Percentiles rank a stretch among this genome's conserved stretches.
phyloP scores from a whole-genome alignment of 2,888 invertebrate genomes.

The Nudaria mundana region DNA sequence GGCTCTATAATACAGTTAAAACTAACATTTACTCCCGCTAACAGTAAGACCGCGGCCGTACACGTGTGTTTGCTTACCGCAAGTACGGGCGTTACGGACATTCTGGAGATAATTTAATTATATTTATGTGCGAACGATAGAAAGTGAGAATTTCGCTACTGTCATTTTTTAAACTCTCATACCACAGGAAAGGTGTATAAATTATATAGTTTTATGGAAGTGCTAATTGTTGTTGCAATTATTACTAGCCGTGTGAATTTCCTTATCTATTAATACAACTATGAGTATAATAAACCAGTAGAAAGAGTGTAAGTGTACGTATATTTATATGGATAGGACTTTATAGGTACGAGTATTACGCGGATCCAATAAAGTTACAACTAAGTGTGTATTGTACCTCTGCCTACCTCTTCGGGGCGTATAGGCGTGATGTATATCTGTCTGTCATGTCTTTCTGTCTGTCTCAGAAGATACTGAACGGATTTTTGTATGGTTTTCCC shows the following conservation, averaged over 20 bases:
- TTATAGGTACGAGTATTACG: too few relatives aligned
- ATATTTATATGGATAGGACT: too few relatives aligned
- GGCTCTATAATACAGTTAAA: too few relatives aligned
- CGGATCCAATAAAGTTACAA: too few relatives aligned
- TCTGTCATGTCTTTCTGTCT: too few relatives aligned
- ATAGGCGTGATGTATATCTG: too few relatives aligned
- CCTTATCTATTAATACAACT: not conserved
- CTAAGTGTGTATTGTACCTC: too few relatives aligned
- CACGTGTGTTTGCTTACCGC: slow-evolving; percentile 48
- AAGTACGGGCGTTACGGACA: slow-evolving; percentile 52
- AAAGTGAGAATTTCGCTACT: slow-evolving; percentile 51
- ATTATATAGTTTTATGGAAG: slow-evolving; percentile 2
- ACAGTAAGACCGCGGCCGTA: slow-evolving; percentile 14
- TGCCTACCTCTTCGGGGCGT: too few relatives aligned
- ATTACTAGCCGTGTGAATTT: not conserved
- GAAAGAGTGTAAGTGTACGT: too few relatives aligned
- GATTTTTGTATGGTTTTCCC: too few relatives aligned
- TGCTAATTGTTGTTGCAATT: slow-evolving; percentile 4
- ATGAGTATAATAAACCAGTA: not conserved
- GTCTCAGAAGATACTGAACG: too few relatives aligned
- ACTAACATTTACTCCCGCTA: too few relatives aligned
- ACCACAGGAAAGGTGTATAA: slow-evolving; percentile 9
- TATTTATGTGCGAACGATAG: slow-evolving; percentile 47
- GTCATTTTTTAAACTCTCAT: slow-evolving; percentile 23
- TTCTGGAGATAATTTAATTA: slow-evolving; percentile 53